Evolutionary conservation across 2,113 vertebrate genomes (phyloP).

Genomic region (Phocoena phocoena): DNA sequence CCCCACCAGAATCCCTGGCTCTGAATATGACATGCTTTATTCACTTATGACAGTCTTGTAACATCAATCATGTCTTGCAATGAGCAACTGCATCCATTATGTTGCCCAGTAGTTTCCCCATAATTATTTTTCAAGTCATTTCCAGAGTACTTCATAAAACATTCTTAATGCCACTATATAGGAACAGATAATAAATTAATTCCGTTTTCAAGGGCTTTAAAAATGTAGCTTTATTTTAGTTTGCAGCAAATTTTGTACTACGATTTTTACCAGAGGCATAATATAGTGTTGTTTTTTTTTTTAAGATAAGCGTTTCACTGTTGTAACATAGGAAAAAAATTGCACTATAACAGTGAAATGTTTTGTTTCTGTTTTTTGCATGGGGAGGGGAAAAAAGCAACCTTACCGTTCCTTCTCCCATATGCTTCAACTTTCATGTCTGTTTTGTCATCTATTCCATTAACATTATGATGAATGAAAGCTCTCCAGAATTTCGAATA

Average conservation of each 20-base stretch:
- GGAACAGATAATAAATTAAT: slow-evolving; percentile 43
- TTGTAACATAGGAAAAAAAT: not conserved
- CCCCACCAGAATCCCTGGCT: not conserved
- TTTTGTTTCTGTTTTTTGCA: not conserved
- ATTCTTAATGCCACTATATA: slow-evolving; percentile 49
- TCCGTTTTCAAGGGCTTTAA: not conserved
- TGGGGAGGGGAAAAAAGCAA: not conserved
- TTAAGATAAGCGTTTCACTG: not conserved
- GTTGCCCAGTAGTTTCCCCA: not conserved
- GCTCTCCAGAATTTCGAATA: not conserved
- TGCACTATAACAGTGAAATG: not conserved
- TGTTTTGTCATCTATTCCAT: not conserved
- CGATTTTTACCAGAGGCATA: not conserved
- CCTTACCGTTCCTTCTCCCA: not conserved
- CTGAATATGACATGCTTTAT: slow-evolving; percentile 47
- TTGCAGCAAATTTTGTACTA: not conserved
- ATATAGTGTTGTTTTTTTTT: not conserved
- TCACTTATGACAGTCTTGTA: not conserved
- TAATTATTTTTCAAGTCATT: slow-evolving; percentile 78
- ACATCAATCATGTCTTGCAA: slow-evolving; percentile 60
- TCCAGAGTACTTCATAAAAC: slow-evolving; percentile 61
- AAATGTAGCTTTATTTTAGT: slow-evolving; percentile 39
- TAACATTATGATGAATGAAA: slow-evolving; percentile 35
- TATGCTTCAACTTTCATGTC: slow-evolving; percentile 42
- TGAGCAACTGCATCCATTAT: slow-evolving; percentile 50